Base-by-base conservation (phyloP, 2,888 invertebrate genomes). In the Papilio demoleus region DNA sequence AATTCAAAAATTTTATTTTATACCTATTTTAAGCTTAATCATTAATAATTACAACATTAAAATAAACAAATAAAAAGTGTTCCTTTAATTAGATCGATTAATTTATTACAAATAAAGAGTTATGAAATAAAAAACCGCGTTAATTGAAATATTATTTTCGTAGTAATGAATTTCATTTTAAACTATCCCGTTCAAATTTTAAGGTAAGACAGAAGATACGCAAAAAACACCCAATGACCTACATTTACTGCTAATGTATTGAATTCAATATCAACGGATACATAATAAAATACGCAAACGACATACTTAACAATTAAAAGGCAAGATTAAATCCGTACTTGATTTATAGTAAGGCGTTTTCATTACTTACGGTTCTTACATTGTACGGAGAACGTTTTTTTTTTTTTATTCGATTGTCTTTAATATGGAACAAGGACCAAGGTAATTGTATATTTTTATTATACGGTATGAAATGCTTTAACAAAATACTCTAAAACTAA, bases 251-350 rank as follows among this genome's bases (percentile, higher is more conserved):
- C 75, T 78, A 80, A 78, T 77, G 71, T 73, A 77, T 79, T 75
- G 73, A 76, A 76, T 73, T 73, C 71, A 77, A 75, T 75, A 76
- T 74, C 69, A 45, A 58, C 58, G 58, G 63, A 63, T 58, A 73
- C 62, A 58, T 70, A 74, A 78, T 77, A 76, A 77, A 78, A 77
- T 79, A 76, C 79, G 75, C 80, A 76, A 78, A 77, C 73, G 68
- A 80, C 78, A 83, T 83, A 79, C 77, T 75, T 72, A 76, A 74
- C 79, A 81, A 81, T 84, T 84, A 84, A 80, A 78, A 76, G 66
- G 70, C 81, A 82, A 77, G 75, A 79, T 79, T 77, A 78, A 80
- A 31, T 31, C 6, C 31, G 31, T 31, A 31, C 6, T 31, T 31
- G 31, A 31, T 4, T 31, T 31, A 31, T 4, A 31, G 6, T 31